Base-by-base conservation (phyloP, 2,888 invertebrate species). In the Lasiommata megera region DNA sequence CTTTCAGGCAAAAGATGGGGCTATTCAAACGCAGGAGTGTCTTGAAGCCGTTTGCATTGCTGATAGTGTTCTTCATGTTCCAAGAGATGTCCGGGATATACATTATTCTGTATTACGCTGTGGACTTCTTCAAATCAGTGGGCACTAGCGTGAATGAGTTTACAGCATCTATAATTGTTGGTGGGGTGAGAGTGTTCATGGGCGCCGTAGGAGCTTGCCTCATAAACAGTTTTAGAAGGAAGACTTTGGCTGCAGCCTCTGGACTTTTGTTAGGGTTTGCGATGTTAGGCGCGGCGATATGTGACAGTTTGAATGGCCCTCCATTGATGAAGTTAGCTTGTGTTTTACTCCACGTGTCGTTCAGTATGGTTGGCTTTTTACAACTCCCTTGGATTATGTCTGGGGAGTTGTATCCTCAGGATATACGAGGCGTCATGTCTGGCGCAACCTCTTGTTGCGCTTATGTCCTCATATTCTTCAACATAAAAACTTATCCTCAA, bases 311-410 rank as follows among this genome's bases (percentile, higher is more conserved):
- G 57, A 80, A 93, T 17, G 90, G 90, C 11, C 87, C 87, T 1
- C 89, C 91, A 0, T 61, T 88, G 11, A 71, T 90, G 1, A 90
- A 89, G 23, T 72, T 95, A 11, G 83, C 93, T 0, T 94, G 94
- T 64, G 90, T 95, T 0, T 79, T 94, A 28, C 82, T 93, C 12
- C 94, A 95, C 73, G 95, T 95, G 0, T 93, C 93, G 0, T 94
- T 94, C 69, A 94, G 94, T 61, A 95, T 95, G 95, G 90, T 95
- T 1, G 95, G 95, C 0, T 94, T 94, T 77, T 77, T 95, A 0
- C 95, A 95, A 18, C 83, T 95, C 3, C 95, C 95, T 0, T 95
- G 95, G 94, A 93, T 95, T 28, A 93, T 95, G 93, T 94, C 93
- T 0, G 94, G 94, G 1, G 95, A 95, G 70, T 73, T 95, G 41